These are phyloP conservation scores for Heliangelus exortis DNA, from an alignment of 2,797 vertebrate species.

Conservation along the genomic window DNA sequence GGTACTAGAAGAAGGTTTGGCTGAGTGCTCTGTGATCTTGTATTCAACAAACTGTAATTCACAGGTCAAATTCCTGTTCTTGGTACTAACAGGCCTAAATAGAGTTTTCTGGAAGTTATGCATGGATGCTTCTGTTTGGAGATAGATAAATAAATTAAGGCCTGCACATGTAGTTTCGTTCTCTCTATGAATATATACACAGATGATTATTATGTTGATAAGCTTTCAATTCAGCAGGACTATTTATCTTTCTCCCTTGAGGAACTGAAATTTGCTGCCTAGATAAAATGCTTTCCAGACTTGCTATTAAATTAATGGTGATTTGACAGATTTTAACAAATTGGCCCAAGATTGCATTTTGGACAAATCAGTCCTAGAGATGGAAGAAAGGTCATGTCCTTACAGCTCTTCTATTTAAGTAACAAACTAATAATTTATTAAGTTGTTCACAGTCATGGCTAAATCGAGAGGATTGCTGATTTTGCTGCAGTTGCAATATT, in stretches of 20 bases:
- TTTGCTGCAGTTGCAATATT: slow-evolving; percentile 7
- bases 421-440: neutral
- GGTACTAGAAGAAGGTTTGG: neutral
- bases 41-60: neutral
- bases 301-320: neutral
- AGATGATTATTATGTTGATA: neutral
- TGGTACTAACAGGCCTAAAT: neutral
- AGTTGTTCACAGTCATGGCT: neutral
- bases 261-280: neutral
- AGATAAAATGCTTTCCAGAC: neutral
- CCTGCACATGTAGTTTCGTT: neutral
- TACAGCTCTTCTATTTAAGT: neutral
- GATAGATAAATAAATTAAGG: neutral
- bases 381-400: neutral
- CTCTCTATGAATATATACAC: neutral
- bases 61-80: neutral
- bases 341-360: neutral
- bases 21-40: neutral
- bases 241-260: neutral
- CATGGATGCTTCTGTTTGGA: neutral
- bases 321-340: neutral
- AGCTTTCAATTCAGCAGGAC: neutral
- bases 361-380: neutral
- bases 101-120: neutral
- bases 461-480: neutral